phyloP scores from a whole-genome alignment of 2,797 vertebrate species.

The Hypotaenidia okinawae region DNA sequence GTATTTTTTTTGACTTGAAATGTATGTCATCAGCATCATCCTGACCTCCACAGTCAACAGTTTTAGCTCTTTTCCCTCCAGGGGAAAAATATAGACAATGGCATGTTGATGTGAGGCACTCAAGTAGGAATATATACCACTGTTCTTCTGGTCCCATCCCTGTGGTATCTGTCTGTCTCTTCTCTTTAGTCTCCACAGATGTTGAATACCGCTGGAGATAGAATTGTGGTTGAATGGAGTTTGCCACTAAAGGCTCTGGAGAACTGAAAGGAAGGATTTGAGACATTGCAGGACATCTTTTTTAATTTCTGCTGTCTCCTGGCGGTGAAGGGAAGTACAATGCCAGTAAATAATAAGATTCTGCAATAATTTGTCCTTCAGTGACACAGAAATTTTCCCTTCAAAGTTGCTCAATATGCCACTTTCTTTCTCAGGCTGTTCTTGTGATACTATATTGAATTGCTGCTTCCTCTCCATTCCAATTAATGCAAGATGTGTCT shows the following conservation, averaged over 20 bases:
- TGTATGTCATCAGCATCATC: neutral
- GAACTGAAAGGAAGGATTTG: neutral
- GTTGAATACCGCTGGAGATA: neutral
- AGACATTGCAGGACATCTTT: conserved; percentile 1
- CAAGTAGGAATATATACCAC: fast-evolving
- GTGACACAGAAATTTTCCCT: conserved; percentile 13
- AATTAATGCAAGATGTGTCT: conserved; percentile 21
- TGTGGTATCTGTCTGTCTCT: neutral
- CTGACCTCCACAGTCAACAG: neutral
- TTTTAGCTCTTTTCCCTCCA: neutral
- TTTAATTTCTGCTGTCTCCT: conserved; percentile 42
- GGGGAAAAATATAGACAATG: neutral
- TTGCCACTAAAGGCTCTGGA: neutral
- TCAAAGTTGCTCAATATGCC: conserved; percentile 18
- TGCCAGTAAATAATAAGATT: conserved; percentile 36
- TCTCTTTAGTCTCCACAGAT: neutral
- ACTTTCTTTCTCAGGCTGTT: conserved; percentile 22
- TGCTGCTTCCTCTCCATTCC: neutral
- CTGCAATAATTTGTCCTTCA: conserved; percentile 20
- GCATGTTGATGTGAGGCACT: neutral
- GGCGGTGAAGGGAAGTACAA: neutral
- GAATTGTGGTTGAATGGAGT: neutral
- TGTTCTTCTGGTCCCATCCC: neutral
- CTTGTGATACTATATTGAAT: conserved; percentile 23
- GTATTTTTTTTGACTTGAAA: neutral